Evolutionary conservation across 2,888 invertebrate species (phyloP).

Genomic region (Spialia ferax): DNA sequence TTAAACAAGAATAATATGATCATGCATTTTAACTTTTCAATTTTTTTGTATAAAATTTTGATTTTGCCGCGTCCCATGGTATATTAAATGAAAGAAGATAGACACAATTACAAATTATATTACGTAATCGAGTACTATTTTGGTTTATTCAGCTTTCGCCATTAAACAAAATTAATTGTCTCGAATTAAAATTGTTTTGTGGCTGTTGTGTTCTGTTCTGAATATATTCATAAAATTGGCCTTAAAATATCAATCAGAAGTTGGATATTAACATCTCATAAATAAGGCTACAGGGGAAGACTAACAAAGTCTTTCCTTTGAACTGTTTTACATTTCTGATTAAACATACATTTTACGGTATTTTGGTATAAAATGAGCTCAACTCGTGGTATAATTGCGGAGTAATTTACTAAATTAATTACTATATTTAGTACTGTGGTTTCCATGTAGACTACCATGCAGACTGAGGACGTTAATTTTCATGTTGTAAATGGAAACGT

Average conservation of each 20-base stretch:
- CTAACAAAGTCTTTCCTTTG: slow-evolving; percentile 13
- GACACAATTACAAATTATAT: too few relatives aligned
- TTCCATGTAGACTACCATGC: not conserved
- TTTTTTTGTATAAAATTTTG: too few relatives aligned
- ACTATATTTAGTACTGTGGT: not conserved
- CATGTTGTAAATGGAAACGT: too few relatives aligned
- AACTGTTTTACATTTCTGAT: not conserved
- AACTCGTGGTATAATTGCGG: not conserved
- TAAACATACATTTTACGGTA: not conserved
- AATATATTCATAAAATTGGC: slow-evolving; percentile 15
- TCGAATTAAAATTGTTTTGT: slow-evolving; percentile 7
- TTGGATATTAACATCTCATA: slow-evolving; percentile 28
- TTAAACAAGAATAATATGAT: too few relatives aligned
- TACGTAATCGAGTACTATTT: not conserved
- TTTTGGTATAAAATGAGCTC: slow-evolving; percentile 8
- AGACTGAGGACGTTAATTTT: too few relatives aligned
- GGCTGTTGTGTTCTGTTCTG: not conserved
- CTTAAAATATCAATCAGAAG: slow-evolving; percentile 31
- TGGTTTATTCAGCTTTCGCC: not conserved
- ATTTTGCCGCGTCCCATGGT: too few relatives aligned
- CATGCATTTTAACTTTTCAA: too few relatives aligned
- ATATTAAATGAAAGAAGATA: too few relatives aligned
- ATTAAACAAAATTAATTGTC: not conserved
- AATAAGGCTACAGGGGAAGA: slow-evolving; percentile 20
- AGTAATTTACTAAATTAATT: not conserved